Conservation (phyloP, 1,140 invertebrate genomes). For the Meloidogyne floridensis region DNA sequence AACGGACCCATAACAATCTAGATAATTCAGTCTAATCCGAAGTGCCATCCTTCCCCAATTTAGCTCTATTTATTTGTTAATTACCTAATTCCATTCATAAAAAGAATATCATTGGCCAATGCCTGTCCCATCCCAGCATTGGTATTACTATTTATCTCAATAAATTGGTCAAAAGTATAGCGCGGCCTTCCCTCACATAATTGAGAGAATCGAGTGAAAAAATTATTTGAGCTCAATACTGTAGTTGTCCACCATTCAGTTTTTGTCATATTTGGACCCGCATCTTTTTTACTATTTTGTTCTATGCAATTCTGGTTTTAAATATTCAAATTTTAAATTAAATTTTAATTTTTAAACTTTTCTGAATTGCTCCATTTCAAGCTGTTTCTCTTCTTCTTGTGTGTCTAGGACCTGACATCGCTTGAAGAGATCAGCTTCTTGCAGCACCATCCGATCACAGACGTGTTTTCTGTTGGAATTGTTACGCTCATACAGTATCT, state of each 20-base stretch:
- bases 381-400: conserved; percentile 31
- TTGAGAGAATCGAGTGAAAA: conserved; percentile 30
- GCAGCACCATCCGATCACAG: conserved; percentile 47
- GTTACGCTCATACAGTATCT: conserved; percentile 45
- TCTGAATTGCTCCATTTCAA: conserved; percentile 28
- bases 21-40: too few relatives aligned
- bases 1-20: too few relatives aligned
- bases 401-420: conserved; percentile 57
- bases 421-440: conserved; percentile 57
- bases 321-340: not conserved
- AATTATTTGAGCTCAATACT: conserved; percentile 12
- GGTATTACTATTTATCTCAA: conserved; percentile 24
- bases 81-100: conserved; percentile 56
- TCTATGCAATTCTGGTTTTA: conserved; percentile 2
- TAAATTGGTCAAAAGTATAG: conserved; percentile 34
- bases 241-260: not conserved
- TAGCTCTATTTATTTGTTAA: too few relatives aligned
- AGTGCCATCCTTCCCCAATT: too few relatives aligned
- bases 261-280: conserved; percentile 14
- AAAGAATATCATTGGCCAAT: conserved; percentile 57
- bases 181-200: conserved; percentile 12
- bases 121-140: conserved; percentile 45
- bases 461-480: conserved; percentile 50
- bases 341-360: conserved; percentile 14
- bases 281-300: conserved; percentile 15